Evolutionary conservation across 2,888 invertebrate genomes (phyloP).

Genomic region (Macroteleia sp.): DNA sequence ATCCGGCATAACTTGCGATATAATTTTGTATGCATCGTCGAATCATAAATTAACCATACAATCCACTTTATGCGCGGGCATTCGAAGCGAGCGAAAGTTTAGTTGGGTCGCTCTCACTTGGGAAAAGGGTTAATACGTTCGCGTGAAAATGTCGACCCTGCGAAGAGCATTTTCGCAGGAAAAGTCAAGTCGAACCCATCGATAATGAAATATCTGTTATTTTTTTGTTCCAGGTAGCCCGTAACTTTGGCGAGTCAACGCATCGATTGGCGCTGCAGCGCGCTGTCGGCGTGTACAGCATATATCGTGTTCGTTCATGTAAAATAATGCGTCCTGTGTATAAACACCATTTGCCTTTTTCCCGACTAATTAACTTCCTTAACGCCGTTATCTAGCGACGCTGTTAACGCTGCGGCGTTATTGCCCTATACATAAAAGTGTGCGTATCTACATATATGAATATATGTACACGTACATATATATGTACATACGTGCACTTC

Average conservation of each 20-base stretch:
- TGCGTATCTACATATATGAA: slow-evolving; percentile 69
- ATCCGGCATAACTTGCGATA: slow-evolving; percentile 24
- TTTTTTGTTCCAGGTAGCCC: slow-evolving; percentile 53
- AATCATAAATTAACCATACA: slow-evolving; percentile 32
- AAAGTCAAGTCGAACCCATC: slow-evolving; percentile 23
- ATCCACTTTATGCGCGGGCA: slow-evolving; percentile 27
- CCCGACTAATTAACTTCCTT: slow-evolving; percentile 57
- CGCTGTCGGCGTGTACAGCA: slow-evolving; percentile 40
- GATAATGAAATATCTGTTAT: slow-evolving; percentile 40
- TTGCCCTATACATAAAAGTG: slow-evolving; percentile 57
- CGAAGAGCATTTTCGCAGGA: slow-evolving; percentile 12
- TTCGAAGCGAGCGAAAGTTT: slow-evolving; percentile 14
- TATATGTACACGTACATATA: no score
- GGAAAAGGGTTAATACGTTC: slow-evolving; percentile 29
- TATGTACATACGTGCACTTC: no score
- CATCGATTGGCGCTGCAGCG: slow-evolving; percentile 53
- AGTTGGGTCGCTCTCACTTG: not conserved
- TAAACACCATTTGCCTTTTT: slow-evolving; percentile 63
- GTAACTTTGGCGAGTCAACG: slow-evolving; percentile 45
- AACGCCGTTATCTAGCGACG: slow-evolving; percentile 58
- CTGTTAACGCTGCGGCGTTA: slow-evolving; percentile 52
- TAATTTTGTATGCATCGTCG: slow-evolving; percentile 36
- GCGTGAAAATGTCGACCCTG: slow-evolving; percentile 36
- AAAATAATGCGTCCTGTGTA: slow-evolving; percentile 65
- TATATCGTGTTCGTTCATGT: slow-evolving; percentile 62